These are phyloP conservation scores for Yponomeuta sedellus DNA, from an alignment of 2,888 invertebrate genomes.

Conservation along the genomic window DNA sequence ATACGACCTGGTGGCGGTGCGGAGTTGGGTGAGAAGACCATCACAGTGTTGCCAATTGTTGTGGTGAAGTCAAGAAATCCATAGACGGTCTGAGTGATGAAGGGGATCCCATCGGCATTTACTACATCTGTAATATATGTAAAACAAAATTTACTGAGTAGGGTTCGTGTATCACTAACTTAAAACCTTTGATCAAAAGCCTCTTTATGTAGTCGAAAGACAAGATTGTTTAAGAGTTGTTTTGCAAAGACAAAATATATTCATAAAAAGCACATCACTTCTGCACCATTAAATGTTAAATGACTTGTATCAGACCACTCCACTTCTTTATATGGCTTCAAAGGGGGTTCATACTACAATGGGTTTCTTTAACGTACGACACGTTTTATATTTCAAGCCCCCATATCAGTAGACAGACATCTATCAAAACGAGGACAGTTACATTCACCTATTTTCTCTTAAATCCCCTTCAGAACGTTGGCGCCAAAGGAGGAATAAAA, in stretches of 20 bases:
- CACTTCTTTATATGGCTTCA: conserved; percentile 45
- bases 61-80: conserved; percentile 96
- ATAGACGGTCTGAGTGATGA: conserved; percentile 93
- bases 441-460: background rate
- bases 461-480: conserved; percentile 11
- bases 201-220: conserved; percentile 26
- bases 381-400: background rate
- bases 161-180: background rate
- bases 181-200: conserved; percentile 2
- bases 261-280: conserved; percentile 56
- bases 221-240: background rate
- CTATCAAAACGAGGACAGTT: background rate
- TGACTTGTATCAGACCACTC: conserved; percentile 56
- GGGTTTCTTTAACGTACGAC: background rate
- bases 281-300: conserved; percentile 62
- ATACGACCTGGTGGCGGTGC: conserved; percentile 79
- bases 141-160: too few species aligned
- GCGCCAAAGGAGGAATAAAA: conserved; percentile 29
- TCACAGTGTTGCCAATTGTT: conserved; percentile 94
- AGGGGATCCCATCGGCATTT: conserved; percentile 39
- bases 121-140: conserved; percentile 28
- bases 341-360: conserved; percentile 27
- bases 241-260: conserved; percentile 35
- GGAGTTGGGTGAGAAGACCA: conserved; percentile 95
- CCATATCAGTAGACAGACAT: conserved; percentile 18